Evolutionary conservation across 2,888 invertebrate genomes (phyloP).

Genomic region (Azorinus chamasolen): DNA sequence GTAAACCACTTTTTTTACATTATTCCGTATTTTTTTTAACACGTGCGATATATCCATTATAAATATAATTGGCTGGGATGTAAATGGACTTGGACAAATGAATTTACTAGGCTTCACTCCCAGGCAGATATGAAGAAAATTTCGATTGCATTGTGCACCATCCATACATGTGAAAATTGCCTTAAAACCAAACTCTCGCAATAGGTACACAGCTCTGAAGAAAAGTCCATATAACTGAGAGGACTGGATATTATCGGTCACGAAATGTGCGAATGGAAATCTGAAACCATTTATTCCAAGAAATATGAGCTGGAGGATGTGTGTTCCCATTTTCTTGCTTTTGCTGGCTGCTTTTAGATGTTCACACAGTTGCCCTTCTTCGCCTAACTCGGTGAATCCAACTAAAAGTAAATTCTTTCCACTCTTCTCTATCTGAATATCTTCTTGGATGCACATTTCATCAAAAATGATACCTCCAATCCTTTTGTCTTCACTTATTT

Average conservation of each 20-base stretch:
- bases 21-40: conserved; percentile 52
- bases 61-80: conserved; percentile 20
- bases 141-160: conserved; percentile 51
- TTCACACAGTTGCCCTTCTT: conserved; percentile 25
- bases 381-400: conserved; percentile 43
- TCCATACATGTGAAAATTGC: conserved; percentile 57
- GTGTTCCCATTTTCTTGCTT: conserved; percentile 35
- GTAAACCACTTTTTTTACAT: conserved; percentile 40
- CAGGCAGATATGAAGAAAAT: conserved; percentile 18
- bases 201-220: conserved; percentile 33
- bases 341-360: conserved; percentile 5
- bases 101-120: conserved; percentile 21
- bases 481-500: no score
- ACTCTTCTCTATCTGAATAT: not conserved
- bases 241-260: conserved; percentile 29
- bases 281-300: conserved; percentile 49
- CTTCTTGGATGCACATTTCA: no score
- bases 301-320: conserved; percentile 50
- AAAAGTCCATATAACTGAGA: conserved; percentile 44
- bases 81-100: conserved; percentile 28
- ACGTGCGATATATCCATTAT: conserved; percentile 58
- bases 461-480: no score
- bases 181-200: conserved; percentile 35
- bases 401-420: no score
- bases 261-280: conserved; percentile 53